phyloP scores from a whole-genome alignment of 1,140 invertebrate species.

The Lordiphosa mommai region DNA sequence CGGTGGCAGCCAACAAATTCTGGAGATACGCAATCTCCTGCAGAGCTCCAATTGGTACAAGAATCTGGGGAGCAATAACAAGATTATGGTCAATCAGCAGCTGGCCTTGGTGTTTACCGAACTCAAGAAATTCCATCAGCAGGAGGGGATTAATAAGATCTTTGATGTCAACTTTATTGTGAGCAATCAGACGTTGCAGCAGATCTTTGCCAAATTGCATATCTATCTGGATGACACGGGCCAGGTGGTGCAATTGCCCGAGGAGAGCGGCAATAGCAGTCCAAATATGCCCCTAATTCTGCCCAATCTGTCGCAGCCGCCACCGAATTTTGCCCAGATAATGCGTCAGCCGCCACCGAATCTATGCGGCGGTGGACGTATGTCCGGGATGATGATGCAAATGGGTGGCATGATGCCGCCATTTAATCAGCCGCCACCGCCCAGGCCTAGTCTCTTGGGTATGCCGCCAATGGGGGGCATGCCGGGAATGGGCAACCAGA shows the following conservation, averaged over 20 bases:
- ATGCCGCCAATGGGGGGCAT: slow-evolving; percentile 28
- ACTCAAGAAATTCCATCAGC: slow-evolving; percentile 82
- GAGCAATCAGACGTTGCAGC: slow-evolving; percentile 80
- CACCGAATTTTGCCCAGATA: slow-evolving; percentile 56
- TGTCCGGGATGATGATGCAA: slow-evolving; percentile 44
- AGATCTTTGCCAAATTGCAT: slow-evolving; percentile 82
- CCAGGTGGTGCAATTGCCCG: slow-evolving; percentile 81
- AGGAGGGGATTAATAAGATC: slow-evolving; percentile 80
- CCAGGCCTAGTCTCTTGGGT: slow-evolving; percentile 41
- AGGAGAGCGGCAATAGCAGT: slow-evolving; percentile 23
- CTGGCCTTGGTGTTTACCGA: slow-evolving; percentile 82
- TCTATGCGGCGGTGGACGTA: slow-evolving; percentile 22
- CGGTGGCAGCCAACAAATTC: slow-evolving; percentile 64
- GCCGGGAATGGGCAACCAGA: slow-evolving; percentile 62
- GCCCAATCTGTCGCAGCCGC: slow-evolving; percentile 54
- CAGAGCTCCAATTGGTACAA: slow-evolving; percentile 85
- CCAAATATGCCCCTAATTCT: slow-evolving; percentile 7
- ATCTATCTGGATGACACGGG: slow-evolving; percentile 81
- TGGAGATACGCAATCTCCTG: slow-evolving; percentile 82
- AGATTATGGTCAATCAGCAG: slow-evolving; percentile 85
- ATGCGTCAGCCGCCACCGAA: slow-evolving; percentile 64
- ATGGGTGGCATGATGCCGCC: slow-evolving; percentile 65
- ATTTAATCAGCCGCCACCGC: slow-evolving; percentile 69
- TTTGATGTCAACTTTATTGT: slow-evolving; percentile 81
- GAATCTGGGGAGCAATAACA: slow-evolving; percentile 84